Evolutionary conservation across 2,888 invertebrate species (phyloP).

Genomic region (Heliconius ismenius): DNA sequence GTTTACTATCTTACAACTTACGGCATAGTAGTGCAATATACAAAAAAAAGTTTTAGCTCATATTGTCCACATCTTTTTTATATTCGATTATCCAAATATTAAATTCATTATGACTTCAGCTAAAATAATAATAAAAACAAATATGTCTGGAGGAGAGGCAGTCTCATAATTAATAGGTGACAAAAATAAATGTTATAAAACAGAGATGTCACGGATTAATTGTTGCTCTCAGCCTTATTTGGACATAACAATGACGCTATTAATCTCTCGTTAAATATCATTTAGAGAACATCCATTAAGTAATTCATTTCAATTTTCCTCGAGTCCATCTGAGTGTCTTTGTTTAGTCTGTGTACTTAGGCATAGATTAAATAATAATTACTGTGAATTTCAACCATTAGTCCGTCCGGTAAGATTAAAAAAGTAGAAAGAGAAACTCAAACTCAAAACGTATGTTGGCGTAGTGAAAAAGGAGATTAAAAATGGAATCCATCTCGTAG

Average conservation of each 20-base stretch:
- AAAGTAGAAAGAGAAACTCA: constrained; percentile 39
- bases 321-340: constrained; percentile 44
- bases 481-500: constrained; percentile 34
- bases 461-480: constrained; percentile 35
- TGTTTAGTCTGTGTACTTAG: constrained; percentile 42
- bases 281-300: constrained; percentile 44
- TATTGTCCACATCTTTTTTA: too few relatives aligned
- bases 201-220: constrained; percentile 49
- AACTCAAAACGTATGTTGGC: constrained; percentile 32
- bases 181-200: constrained; percentile 30
- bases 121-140: not conserved
- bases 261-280: constrained; percentile 48
- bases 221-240: constrained; percentile 45
- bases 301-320: constrained; percentile 49
- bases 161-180: constrained; percentile 24
- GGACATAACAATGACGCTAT: constrained; percentile 44
- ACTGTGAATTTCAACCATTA: constrained; percentile 41
- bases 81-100: too few relatives aligned
- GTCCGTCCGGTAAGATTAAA: not conserved
- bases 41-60: too few relatives aligned
- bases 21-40: too few relatives aligned
- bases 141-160: not conserved
- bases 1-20: too few relatives aligned
- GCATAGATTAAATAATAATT: constrained; percentile 44
- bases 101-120: too few relatives aligned